Percentiles rank a stretch among this genome's conserved stretches.
Conservation (phyloP, 1,140 invertebrate genomes). For the Sycobia sp. region DNA sequence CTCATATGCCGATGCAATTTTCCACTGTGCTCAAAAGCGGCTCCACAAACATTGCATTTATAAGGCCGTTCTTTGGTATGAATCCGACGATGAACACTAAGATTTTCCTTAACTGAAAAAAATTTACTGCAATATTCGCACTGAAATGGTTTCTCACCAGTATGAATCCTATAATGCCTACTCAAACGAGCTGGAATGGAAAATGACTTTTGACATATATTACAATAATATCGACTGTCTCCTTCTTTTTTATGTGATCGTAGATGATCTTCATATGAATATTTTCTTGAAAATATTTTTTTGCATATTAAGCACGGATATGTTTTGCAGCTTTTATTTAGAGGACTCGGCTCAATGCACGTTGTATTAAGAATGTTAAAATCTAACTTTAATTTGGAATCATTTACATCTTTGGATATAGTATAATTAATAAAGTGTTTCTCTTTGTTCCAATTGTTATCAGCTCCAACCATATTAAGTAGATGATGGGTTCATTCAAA, state of each 20-base stretch:
- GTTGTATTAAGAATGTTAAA: too few relatives aligned
- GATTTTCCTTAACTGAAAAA: conserved; percentile 90
- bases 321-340: conserved; percentile 39
- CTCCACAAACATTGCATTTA: conserved; percentile 87
- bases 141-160: conserved; percentile 82
- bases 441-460: too few relatives aligned
- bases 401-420: too few relatives aligned
- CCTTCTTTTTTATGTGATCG: conserved; percentile 67
- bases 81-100: conserved; percentile 88
- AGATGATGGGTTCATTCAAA: too few relatives aligned
- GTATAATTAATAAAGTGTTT: too few relatives aligned
- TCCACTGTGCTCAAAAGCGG: conserved; percentile 91
- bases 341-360: too few relatives aligned
- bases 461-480: too few relatives aligned
- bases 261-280: conserved; percentile 66
- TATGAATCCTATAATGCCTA: conserved; percentile 89
- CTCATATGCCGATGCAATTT: conserved; percentile 91
- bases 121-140: conserved; percentile 93
- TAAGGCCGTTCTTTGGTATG: conserved; percentile 86
- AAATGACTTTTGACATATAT: conserved; percentile 90
- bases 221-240: conserved; percentile 83
- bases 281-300: conserved; percentile 67
- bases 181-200: conserved; percentile 88
- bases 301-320: conserved; percentile 66
- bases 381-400: too few relatives aligned